phyloP scores from a whole-genome alignment of 2,888 invertebrate genomes.

The Aleiodes testaceus region DNA sequence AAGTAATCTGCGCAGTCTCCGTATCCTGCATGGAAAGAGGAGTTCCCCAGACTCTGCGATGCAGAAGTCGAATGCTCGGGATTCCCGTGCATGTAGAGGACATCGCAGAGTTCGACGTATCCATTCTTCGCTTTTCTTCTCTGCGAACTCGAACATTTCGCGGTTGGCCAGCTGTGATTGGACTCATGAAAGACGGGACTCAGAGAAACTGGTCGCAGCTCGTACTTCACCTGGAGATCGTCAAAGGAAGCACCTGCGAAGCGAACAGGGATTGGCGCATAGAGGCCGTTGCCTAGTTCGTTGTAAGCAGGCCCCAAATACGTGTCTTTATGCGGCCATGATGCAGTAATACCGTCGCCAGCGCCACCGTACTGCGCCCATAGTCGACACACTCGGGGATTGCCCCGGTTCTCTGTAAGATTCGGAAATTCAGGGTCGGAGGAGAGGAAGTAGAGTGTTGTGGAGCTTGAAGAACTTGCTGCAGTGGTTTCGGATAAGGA shows the following conservation, averaged over 20 bases:
- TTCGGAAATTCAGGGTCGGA: slow-evolving; percentile 62
- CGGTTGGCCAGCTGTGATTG: slow-evolving; percentile 58
- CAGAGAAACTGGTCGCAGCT: slow-evolving; percentile 14
- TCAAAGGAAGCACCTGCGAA: slow-evolving; percentile 60
- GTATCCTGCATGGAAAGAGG: neutral
- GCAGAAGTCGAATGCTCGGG: neutral
- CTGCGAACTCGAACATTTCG: neutral
- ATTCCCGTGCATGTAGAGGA: slow-evolving; percentile 56
- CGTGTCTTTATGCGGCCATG: slow-evolving; percentile 76
- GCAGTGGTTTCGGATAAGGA: slow-evolving; percentile 76
- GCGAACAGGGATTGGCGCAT: slow-evolving; percentile 58
- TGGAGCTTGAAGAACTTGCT: slow-evolving; percentile 73
- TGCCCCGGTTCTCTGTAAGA: slow-evolving; percentile 56
- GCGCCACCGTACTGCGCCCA: slow-evolving; percentile 61
- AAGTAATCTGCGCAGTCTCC: slow-evolving; percentile 5
- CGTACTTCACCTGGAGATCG: slow-evolving; percentile 37
- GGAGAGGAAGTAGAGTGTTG: slow-evolving; percentile 73
- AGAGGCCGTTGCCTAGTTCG: slow-evolving; percentile 58
- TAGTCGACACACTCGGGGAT: slow-evolving; percentile 49
- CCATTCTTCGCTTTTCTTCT: slow-evolving; percentile 23
- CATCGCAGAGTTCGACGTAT: slow-evolving; percentile 56
- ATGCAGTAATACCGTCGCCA: slow-evolving; percentile 54
- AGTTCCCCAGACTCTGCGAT: neutral
- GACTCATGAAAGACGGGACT: slow-evolving; percentile 39
- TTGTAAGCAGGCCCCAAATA: slow-evolving; percentile 74